Evolutionary conservation across 2,113 vertebrate species (phyloP).

Genomic region (Girardinichthys multiradiatus): DNA sequence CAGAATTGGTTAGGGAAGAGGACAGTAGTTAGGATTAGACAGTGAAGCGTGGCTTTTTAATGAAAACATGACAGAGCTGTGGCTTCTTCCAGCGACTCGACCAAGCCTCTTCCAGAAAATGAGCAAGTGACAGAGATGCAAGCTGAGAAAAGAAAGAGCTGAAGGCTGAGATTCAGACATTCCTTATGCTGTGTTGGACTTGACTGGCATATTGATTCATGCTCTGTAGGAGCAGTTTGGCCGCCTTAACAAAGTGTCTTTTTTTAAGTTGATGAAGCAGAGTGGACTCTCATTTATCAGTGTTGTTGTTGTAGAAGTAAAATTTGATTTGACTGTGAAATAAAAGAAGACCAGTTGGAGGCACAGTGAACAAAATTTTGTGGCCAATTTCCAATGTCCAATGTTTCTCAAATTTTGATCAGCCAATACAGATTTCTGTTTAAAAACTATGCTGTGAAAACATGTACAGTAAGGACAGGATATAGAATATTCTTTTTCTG

Average conservation of each 20-base stretch:
- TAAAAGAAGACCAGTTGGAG: slow-evolving; percentile 60
- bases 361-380: slow-evolving; percentile 58
- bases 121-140: slow-evolving; percentile 26
- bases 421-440: no score
- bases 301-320: slow-evolving; percentile 69
- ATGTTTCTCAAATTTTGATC: neutral
- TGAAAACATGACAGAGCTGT: slow-evolving; percentile 78
- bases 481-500: no score
- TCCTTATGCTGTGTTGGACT: slow-evolving; percentile 55
- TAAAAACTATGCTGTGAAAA: neutral
- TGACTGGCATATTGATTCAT: slow-evolving; percentile 54
- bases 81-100: slow-evolving; percentile 43
- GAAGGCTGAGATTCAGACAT: slow-evolving; percentile 50
- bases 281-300: slow-evolving; percentile 52
- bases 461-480: no score
- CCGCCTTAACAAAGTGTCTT: slow-evolving; percentile 70
- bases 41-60: slow-evolving; percentile 84
- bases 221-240: slow-evolving; percentile 51
- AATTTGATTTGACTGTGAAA: slow-evolving; percentile 74
- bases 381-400: neutral
- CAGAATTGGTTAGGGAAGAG: slow-evolving; percentile 70
- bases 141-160: slow-evolving; percentile 21
- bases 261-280: slow-evolving; percentile 44
- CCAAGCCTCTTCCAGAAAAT: slow-evolving; percentile 41
- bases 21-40: slow-evolving; percentile 79